A percentile compares a stretch with the other conserved stretches of the same genome.
Conservation (phyloP, 2,888 invertebrate species). For the Ariolimax columbianus region DNA sequence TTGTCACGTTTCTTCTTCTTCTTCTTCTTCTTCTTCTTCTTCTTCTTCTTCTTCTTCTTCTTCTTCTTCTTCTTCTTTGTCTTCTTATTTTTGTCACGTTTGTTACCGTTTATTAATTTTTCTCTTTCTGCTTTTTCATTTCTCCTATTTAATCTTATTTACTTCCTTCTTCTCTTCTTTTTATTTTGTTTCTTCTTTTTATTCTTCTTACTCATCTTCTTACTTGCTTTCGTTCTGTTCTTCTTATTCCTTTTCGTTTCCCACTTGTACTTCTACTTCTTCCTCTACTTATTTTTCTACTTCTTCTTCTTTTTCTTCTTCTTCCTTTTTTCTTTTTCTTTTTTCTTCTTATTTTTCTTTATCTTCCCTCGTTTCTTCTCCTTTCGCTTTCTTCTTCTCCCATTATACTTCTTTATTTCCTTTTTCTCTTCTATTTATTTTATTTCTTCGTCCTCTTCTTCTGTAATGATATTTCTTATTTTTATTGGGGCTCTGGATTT, state of each 20-base stretch:
- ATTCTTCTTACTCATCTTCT: background rate
- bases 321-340: background rate
- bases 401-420: background rate
- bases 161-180: background rate
- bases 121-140: too few relatives aligned
- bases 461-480: too few relatives aligned
- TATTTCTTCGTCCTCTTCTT: background rate
- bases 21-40: background rate
- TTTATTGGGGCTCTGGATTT: too few relatives aligned
- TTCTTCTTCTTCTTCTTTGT: too few relatives aligned
- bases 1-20: background rate
- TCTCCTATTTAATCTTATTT: background rate
- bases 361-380: background rate
- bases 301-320: background rate
- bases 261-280: background rate
- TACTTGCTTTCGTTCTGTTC: background rate
- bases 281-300: background rate
- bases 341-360: too few relatives aligned
- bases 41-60: too few relatives aligned
- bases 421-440: background rate
- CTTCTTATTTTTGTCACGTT: too few relatives aligned
- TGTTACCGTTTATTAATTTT: background rate
- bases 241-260: background rate
- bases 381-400: background rate
- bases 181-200: too few relatives aligned